A percentile compares a stretch with the other conserved stretches of the same genome.
Evolutionary conservation across 1,140 invertebrate species (phyloP).

Genomic region (Eupristina koningsbergeri): DNA sequence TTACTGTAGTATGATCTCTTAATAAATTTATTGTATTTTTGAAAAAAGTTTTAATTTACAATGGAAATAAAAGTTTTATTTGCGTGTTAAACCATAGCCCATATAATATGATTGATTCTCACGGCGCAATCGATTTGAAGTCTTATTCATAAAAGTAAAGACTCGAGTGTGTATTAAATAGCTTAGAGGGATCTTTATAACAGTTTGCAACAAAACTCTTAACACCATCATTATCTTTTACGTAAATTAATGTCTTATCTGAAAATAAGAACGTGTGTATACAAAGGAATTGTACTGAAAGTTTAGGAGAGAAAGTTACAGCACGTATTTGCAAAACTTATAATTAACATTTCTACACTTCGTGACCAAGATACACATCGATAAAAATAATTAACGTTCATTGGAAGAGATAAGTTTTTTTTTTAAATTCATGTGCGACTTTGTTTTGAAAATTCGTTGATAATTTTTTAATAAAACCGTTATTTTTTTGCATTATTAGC

Average conservation of each 20-base stretch:
- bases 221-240: conserved; percentile 24
- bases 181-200: not conserved
- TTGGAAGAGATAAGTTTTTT: not conserved
- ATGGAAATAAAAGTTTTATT: not conserved
- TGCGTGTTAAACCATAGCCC: not conserved
- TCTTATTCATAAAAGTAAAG: conserved; percentile 7
- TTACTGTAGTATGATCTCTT: not conserved
- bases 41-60: not conserved
- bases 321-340: not conserved
- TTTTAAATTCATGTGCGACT: not conserved
- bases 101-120: not conserved
- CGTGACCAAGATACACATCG: not conserved
- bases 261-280: not conserved
- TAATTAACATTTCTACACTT: conserved; percentile 21
- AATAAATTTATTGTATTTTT: not conserved
- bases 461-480: too few species aligned
- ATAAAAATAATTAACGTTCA: not conserved
- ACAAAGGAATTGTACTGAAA: not conserved
- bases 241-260: conserved; percentile 35
- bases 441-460: too few species aligned
- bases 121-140: not conserved
- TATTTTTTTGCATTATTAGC: too few species aligned
- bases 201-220: conserved; percentile 2
- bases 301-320: conserved; percentile 30
- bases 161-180: not conserved